phyloP scores from a whole-genome alignment of 37 sponge, comb jelly and placozoan species.

The Theonella swinhoei region DNA sequence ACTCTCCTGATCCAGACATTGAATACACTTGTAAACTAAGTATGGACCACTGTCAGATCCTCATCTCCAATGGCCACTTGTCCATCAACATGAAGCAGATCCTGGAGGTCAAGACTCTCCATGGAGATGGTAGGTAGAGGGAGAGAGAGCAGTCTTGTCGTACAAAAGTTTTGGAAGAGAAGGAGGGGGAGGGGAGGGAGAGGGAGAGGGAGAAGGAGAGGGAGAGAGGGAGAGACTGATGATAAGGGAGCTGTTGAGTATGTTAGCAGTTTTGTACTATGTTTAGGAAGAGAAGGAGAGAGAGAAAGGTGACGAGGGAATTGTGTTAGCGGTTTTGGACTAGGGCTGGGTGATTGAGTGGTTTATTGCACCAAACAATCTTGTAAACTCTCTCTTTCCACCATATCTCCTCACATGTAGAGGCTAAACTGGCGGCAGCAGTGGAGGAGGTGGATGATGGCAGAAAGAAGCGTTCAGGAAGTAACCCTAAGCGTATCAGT shows the following conservation, averaged over 20 bases:
- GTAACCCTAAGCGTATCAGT: constrained; percentile 23
- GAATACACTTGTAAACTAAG: constrained; percentile 44
- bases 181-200: neutral
- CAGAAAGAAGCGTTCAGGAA: constrained; percentile 2
- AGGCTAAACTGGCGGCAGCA: neutral
- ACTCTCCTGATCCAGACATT: constrained; percentile 17
- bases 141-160: neutral
- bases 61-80: constrained; percentile 38
- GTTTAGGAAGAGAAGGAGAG: no score
- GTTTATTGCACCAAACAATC: no score
- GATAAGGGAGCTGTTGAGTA: no score
- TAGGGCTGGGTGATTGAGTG: no score
- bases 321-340: no score
- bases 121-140: neutral
- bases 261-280: no score
- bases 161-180: neutral
- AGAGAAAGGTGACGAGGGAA: no score
- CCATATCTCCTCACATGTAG: no score
- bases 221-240: no score
- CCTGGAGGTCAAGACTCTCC: constrained; percentile 50
- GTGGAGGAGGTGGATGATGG: neutral
- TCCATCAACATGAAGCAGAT: constrained; percentile 52
- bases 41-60: constrained; percentile 48
- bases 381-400: no score
- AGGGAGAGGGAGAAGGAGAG: no score